Evolutionary conservation across 64 coral and sea anemone genomes (phyloP).

Genomic region (Montipora foliosa): DNA sequence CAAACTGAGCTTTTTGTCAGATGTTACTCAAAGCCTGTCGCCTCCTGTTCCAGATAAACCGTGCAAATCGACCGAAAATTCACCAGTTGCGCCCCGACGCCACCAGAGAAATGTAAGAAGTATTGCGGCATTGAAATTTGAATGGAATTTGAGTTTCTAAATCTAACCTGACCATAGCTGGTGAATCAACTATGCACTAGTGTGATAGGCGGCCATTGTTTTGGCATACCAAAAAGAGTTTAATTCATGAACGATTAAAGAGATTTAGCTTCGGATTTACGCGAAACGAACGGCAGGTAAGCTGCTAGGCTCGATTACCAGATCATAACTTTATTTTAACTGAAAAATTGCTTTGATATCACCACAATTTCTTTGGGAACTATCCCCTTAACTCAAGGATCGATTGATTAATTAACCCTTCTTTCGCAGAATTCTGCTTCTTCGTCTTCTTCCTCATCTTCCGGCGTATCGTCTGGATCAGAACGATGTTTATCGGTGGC

Average conservation of each 20-base stretch:
- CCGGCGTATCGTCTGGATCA: constrained; percentile 76
- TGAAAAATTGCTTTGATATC: no score
- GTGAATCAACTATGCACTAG: background rate
- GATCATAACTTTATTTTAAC: no score
- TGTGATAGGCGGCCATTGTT: no score
- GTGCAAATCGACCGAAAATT: constrained; percentile 76
- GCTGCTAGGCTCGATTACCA: no score
- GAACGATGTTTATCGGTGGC: background rate
- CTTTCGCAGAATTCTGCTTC: constrained; percentile 69
- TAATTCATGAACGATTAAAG: no score
- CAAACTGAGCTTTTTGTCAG: constrained; percentile 47
- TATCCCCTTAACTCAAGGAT: background rate
- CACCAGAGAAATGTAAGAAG: constrained; percentile 73
- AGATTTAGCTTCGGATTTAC: no score
- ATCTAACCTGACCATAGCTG: background rate
- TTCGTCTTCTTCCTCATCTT: constrained; percentile 79
- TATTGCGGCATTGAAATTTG: background rate
- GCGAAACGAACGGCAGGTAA: no score
- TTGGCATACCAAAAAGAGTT: no score
- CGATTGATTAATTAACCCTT: background rate
- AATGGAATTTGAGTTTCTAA: background rate
- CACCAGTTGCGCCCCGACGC: constrained; percentile 56
- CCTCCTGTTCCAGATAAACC: constrained; percentile 55
- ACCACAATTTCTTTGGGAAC: no score
- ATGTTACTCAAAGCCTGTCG: constrained; percentile 20